Conservation (phyloP, 2,888 invertebrate genomes). For the Volucella bombylans region DNA sequence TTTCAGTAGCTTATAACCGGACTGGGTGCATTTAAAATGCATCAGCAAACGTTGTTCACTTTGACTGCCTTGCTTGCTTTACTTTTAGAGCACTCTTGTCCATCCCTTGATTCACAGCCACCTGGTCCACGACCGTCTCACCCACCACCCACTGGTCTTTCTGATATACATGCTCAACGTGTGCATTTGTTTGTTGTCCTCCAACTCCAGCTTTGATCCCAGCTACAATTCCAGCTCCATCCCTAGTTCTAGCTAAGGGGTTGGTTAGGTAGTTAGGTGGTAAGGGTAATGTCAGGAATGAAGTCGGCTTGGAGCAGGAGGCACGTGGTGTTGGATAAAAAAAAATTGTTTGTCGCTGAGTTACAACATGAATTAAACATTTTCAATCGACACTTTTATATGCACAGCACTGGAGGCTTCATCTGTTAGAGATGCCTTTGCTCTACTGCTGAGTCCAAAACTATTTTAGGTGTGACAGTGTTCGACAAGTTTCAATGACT, state of each 20-base stretch:
- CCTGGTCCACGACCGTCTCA: too few relatives aligned
- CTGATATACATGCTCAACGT: constrained; percentile 56
- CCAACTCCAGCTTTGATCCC: not conserved
- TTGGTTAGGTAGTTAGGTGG: not conserved
- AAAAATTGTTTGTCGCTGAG: constrained; percentile 70
- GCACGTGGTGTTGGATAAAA: not conserved
- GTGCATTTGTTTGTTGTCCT: constrained; percentile 64
- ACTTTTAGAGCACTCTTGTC: not conserved
- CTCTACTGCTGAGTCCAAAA: constrained; percentile 36
- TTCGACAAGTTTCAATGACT: constrained; percentile 65
- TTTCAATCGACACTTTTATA: constrained; percentile 74
- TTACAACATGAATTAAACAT: constrained; percentile 73
- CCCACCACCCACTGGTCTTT: constrained; percentile 24
- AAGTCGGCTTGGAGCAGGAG: constrained; percentile 55
- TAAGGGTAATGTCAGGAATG: constrained; percentile 23
- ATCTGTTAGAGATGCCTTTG: not conserved
- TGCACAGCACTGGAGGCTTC: constrained; percentile 43
- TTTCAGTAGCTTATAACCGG: constrained; percentile 74
- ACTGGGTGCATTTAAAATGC: constrained; percentile 74
- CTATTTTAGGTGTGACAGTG: constrained; percentile 65
- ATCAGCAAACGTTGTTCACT: constrained; percentile 74
- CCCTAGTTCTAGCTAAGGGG: not conserved
- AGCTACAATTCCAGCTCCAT: too few relatives aligned
- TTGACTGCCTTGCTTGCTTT: constrained; percentile 50
- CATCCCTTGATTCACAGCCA: too few relatives aligned